Evolutionary conservation across 2,113 vertebrate species (phyloP).

Genomic region (Heloderma charlesbogerti): DNA sequence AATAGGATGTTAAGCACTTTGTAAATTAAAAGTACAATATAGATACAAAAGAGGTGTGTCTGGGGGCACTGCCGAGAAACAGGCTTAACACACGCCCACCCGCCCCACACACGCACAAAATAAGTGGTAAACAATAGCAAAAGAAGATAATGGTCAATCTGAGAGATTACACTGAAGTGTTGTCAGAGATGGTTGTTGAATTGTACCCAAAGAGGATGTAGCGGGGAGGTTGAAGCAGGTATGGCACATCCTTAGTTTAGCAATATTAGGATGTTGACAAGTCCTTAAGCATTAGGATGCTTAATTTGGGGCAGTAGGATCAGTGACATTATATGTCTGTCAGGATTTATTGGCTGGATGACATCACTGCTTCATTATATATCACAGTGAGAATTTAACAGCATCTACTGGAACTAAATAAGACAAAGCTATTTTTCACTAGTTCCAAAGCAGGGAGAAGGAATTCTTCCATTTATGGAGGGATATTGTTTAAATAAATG

Average conservation of each 20-base stretch:
- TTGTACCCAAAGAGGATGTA: neutral
- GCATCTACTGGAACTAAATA: neutral
- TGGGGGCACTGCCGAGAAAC: neutral
- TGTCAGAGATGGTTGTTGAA: neutral
- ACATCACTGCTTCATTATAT: neutral
- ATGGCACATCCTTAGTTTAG: neutral
- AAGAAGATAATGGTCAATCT: neutral
- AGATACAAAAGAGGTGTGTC: neutral
- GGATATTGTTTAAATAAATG: neutral
- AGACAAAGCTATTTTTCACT: fast-evolving
- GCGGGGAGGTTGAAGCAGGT: neutral
- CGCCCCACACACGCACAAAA: neutral
- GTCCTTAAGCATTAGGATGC: too few relatives aligned
- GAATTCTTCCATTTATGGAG: neutral
- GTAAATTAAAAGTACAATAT: neutral
- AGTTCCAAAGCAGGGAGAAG: neutral
- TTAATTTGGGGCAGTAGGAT: too few relatives aligned
- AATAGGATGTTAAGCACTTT: neutral
- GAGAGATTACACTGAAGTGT: neutral
- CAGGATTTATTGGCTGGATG: neutral
- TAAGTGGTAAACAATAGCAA: neutral
- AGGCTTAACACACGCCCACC: too few relatives aligned
- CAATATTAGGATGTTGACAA: neutral
- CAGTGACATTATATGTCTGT: neutral
- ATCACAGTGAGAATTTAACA: too few relatives aligned